Evolutionary conservation across 2,888 invertebrate species (phyloP), one percentile per base, ranked within the genome.

Genomic region (Ichneumon xanthorius): DNA sequence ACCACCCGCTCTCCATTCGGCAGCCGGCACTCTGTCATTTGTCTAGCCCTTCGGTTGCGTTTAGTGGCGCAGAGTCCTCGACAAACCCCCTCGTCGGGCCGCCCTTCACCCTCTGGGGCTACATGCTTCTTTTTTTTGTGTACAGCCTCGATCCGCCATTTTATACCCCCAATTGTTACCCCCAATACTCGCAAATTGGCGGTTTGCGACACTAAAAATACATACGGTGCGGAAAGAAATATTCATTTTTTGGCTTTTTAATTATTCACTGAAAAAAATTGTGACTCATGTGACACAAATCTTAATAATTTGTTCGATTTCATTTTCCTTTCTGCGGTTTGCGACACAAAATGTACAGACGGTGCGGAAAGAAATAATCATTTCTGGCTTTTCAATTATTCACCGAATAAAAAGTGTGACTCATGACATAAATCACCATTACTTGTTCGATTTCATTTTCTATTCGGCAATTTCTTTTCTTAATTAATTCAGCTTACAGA

Each of bases 1-100:
- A 63, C 72, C 85, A 82, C 82, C 79, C 79, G 67, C 65, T 48
- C 72, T 67, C 22, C 40, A 55, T 63, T 79, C 55, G 63, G 65
- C 61, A 73, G 73, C 70, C 58, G 67, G 55, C 71, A 80, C 79
- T 79, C 85, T 85, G 85, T 82, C 82, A 82, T 85, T 85, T 85
- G 79, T 85, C 85, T 82, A 80, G 78, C 78, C 71, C 33, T 45
- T 65, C 71, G 82, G 70, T 68, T 76, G 79, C 50, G 75, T 50
- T 65, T 53, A 45, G 53, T 75, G 37, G 75, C 48, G 75, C 75
- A 11, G 40, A 58, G 26, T 63, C 65, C 75, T 50, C 75, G 75
- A 76, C 77, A 70, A 70, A 72, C 72, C 37, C 84, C 73, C 85
- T 82, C 81, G 55, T 63, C 75, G 67, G 19, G 58, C 22, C 16